These are phyloP conservation scores for Condylura cristata DNA, from an alignment of 2,113 vertebrate genomes.

Conservation along the genomic window DNA sequence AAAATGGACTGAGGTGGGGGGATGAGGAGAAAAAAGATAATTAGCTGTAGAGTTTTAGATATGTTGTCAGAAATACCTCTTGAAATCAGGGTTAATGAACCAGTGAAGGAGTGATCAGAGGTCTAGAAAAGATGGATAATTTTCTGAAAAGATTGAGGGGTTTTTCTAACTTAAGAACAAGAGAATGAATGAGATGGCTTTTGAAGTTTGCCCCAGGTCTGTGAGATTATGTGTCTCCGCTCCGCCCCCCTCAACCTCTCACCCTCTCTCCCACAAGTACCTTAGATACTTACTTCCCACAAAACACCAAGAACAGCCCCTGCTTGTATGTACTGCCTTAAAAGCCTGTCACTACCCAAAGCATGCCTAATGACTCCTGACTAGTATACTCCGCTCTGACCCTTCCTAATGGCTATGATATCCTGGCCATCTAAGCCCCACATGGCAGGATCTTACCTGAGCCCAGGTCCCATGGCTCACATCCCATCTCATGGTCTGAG, in stretches of 20 bases:
- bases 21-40: background rate
- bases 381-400: conserved; percentile 55
- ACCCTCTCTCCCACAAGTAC: background rate
- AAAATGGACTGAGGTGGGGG: background rate
- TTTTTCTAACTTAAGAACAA: background rate
- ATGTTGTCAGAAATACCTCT: background rate
- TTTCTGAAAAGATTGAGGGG: background rate
- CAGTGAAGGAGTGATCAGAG: conserved; percentile 13
- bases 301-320: conserved; percentile 47
- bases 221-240: background rate
- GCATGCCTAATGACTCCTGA: conserved; percentile 61
- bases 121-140: background rate
- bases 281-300: conserved; percentile 51
- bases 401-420: conserved; percentile 52
- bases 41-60: background rate
- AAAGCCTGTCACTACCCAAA: conserved; percentile 41
- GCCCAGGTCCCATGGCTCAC: background rate
- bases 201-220: background rate
- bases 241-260: background rate
- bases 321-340: conserved; percentile 48
- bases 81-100: conserved; percentile 26
- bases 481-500: background rate
- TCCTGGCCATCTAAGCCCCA: background rate
- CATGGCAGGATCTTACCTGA: background rate
- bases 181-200: background rate